Percentiles rank a stretch among this genome's conserved stretches.
Evolutionary conservation across 1,140 invertebrate genomes (phyloP).

Genomic region (Hermatobates lingyangjiaoensis): DNA sequence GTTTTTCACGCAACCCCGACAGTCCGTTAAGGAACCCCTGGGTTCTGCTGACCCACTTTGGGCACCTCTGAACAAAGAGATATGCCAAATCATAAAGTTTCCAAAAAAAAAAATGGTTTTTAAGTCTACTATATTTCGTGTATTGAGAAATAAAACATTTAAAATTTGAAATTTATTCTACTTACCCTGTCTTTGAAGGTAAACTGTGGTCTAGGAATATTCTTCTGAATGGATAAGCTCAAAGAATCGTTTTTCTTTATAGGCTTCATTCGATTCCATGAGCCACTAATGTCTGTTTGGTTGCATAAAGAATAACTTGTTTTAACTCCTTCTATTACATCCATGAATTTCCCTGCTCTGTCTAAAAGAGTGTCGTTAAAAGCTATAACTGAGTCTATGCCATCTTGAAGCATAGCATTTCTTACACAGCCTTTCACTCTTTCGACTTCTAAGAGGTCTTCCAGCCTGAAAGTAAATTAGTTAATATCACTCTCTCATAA

Average conservation of each 20-base stretch:
- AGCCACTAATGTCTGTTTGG: neutral
- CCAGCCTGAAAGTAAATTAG: conserved; percentile 1
- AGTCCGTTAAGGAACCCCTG: no score
- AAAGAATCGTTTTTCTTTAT: neutral
- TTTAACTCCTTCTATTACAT: conserved; percentile 4
- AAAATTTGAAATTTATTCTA: neutral
- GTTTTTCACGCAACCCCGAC: no score
- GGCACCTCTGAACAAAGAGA: neutral
- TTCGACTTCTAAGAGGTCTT: neutral
- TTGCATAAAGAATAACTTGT: neutral
- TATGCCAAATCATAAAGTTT: neutral
- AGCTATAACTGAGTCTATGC: conserved; percentile 1
- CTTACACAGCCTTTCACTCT: neutral
- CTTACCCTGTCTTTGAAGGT: conserved; percentile 61
- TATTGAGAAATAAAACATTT: neutral
- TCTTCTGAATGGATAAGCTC: neutral
- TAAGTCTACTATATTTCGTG: neutral
- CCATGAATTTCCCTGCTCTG: neutral
- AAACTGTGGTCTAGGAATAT: conserved; percentile 61
- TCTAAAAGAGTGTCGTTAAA: conserved; percentile 2
- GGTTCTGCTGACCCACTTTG: no score
- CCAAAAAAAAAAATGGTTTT: neutral
- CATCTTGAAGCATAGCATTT: neutral
- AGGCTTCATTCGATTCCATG: conserved; percentile 16
- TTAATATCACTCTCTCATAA: neutral